Percentiles rank a stretch among this genome's conserved stretches.
Conservation (phyloP, 2,888 invertebrate genomes). For the Tinea trinotella region DNA sequence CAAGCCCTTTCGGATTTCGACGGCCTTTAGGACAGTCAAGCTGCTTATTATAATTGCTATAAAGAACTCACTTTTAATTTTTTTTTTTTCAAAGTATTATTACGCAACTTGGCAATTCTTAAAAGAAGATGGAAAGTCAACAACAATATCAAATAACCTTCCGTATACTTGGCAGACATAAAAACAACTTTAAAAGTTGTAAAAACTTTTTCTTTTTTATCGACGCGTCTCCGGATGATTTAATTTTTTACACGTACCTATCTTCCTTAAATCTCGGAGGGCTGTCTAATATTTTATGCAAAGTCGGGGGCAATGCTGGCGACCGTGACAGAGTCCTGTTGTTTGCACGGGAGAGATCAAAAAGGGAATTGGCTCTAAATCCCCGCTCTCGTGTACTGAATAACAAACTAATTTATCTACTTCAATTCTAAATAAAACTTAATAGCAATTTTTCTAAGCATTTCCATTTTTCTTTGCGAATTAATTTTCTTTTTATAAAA, state of each 20-base stretch:
- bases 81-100: too few relatives aligned
- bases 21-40: too few relatives aligned
- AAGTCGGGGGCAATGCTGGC: constrained; percentile 45
- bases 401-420: constrained; percentile 58
- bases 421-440: constrained; percentile 17
- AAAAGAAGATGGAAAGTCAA: neutral
- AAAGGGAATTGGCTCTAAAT: constrained; percentile 65
- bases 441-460: constrained; percentile 2
- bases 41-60: too few relatives aligned
- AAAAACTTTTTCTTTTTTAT: constrained; percentile 14
- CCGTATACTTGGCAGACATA: neutral
- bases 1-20: too few relatives aligned
- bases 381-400: constrained; percentile 52
- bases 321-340: constrained; percentile 51
- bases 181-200: constrained; percentile 13
- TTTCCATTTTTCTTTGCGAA: neutral
- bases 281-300: constrained; percentile 60
- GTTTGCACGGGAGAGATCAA: constrained; percentile 62
- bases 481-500: constrained; percentile 2
- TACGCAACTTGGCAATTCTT: too few relatives aligned
- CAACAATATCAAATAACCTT: neutral
- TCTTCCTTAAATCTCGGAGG: constrained; percentile 21
- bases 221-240: constrained; percentile 23
- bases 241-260: constrained; percentile 17
- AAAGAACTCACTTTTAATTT: too few relatives aligned